phyloP scores from a whole-genome alignment of 2,797 vertebrate species.

The Gadopsis bispinosus region DNA sequence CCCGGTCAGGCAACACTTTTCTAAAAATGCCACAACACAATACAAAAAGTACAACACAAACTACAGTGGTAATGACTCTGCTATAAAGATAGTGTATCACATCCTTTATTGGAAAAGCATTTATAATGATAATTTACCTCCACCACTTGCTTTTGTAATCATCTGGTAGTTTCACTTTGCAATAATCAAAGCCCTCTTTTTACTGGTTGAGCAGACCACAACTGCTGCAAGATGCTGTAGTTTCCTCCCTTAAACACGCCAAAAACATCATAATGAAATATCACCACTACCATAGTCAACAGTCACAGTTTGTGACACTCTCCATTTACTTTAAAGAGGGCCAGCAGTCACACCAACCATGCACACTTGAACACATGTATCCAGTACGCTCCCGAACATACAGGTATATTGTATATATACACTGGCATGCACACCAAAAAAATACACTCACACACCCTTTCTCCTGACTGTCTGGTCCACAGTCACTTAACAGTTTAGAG shows the following conservation, averaged over 20 bases:
- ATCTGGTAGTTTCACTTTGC: conserved; percentile 47
- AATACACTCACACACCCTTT: conserved; percentile 1
- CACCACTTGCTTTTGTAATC: conserved; percentile 44
- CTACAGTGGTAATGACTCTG: background rate
- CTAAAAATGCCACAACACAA: background rate
- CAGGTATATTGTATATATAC: conserved; percentile 14
- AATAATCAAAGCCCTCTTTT: conserved; percentile 64
- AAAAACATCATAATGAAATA: conserved; percentile 57
- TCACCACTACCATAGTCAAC: conserved; percentile 39
- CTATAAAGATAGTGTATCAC: conserved; percentile 31
- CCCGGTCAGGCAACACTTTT: conserved; percentile 55
- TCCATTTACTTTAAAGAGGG: conserved; percentile 56
- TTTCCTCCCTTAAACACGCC: conserved; percentile 40
- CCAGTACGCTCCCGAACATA: conserved; percentile 22
- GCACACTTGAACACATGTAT: conserved; percentile 29
- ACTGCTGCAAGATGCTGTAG: conserved; percentile 26
- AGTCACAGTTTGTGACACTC: conserved; percentile 54
- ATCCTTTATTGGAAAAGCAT: conserved; percentile 80
- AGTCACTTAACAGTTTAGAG: conserved; percentile 73
- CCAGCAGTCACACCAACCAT: conserved; percentile 42
- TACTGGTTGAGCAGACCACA: conserved; percentile 27
- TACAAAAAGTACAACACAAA: background rate
- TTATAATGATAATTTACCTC: conserved; percentile 63
- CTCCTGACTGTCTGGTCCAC: conserved; percentile 49
- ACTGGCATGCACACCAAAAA: background rate